Evolutionary conservation across 2,113 vertebrate genomes (phyloP), one percentile per base, ranked within the genome.

Genomic region (Myanophis thanlyinensis): DNA sequence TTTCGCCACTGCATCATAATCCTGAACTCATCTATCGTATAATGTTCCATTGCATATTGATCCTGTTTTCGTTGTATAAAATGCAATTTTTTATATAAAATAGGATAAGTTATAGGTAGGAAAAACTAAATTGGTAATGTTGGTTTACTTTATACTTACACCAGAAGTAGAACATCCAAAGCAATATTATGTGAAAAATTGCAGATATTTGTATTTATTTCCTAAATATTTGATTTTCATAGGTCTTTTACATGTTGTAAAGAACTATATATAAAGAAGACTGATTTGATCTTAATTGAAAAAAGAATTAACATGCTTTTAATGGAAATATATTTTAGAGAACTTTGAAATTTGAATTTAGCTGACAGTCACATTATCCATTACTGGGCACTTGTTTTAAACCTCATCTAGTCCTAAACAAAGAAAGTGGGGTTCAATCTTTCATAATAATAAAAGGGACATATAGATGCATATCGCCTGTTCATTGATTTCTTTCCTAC

Each of bases 21-120:
- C 0, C n/a, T 52, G 90, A 90, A 52, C 80, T 88, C 90, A 87
- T 90, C 27, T 13, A 92, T 88, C 9, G 35, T 20, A 84, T 48
- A 85, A 53, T 93, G 93, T 27, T 94, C 30, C 3, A 62, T 53
- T 73, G 59, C 92, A 87, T 23, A 92, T 1, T 48, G 87, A 46
- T 90, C 7, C 90, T 56, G 46, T 0, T 13, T 40, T 4, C 49
- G 48, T 44, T 73, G 9, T 80, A 40, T 80, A 80, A 80, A 80
- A 80, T 80, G 35, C 18, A 40, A 67, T 89, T 88, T 89, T 89
- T 80, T 59, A 44, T 84, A 56, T 88, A 47, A 84, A 54, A 89
- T 73, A 20, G 67, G 85, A 59, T 8, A 56, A 20, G 25, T 47
- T 54, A 48, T 13, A 89, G 11, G 44, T 46, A 89, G 20, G 5